Conservation (phyloP, 30 jellyfish, hydroid and myxozoan genomes). For the Morbakka virulenta region DNA sequence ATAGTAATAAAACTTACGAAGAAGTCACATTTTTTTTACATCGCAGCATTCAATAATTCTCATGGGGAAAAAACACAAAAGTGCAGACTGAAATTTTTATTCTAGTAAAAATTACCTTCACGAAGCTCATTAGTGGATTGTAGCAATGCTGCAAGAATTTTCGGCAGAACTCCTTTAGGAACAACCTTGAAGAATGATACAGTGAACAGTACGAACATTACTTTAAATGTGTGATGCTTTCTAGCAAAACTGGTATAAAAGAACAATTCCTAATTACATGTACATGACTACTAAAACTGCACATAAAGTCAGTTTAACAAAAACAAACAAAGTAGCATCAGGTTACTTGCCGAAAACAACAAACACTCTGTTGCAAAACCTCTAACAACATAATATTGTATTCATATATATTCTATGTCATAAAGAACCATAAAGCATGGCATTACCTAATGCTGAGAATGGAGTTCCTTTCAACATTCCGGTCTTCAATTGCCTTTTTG, state of each 20-base stretch:
- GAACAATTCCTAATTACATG: no score
- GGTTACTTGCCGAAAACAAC: no score
- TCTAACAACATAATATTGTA: no score
- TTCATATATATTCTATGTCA: not conserved
- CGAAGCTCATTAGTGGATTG: conserved; percentile 65
- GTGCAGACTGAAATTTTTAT: no score
- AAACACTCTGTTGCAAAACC: no score
- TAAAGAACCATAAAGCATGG: not conserved
- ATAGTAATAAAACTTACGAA: not conserved
- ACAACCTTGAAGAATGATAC: conserved; percentile 54
- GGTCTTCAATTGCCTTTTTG: conserved; percentile 36
- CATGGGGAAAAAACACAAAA: no score
- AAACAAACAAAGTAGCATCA: no score
- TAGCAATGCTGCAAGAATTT: conserved; percentile 74
- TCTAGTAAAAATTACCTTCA: conserved; percentile 43
- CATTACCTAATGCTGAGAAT: conserved; percentile 72
- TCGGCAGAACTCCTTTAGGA: conserved; percentile 79
- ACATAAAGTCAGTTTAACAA: no score
- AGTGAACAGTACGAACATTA: no score
- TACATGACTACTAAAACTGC: no score
- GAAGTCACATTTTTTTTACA: not conserved
- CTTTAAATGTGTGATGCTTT: no score
- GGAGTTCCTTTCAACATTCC: conserved; percentile 62
- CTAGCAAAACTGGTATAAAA: no score
- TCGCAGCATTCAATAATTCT: not conserved